Percentiles rank a stretch among this genome's conserved stretches.
These are phyloP conservation scores for Sepioteuthis lessoniana DNA, from an alignment of 2,888 invertebrate species.

Conservation along the genomic window DNA sequence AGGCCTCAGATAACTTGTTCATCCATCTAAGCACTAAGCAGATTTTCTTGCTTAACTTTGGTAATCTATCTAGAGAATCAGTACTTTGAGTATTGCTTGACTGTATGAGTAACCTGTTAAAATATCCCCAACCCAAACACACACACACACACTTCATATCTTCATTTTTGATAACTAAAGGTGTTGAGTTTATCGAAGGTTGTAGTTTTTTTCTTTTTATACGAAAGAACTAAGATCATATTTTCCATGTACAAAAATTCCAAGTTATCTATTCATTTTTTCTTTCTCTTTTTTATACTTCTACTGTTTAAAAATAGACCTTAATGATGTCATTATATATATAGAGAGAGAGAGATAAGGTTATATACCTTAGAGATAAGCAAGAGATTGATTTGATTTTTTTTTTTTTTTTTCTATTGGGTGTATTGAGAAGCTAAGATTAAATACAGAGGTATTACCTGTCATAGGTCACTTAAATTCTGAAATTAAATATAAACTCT, in stretches of 20 bases:
- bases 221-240: background rate
- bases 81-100: no score
- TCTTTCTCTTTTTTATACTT: background rate
- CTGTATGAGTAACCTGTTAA: no score
- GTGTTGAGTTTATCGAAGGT: no score
- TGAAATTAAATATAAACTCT: background rate
- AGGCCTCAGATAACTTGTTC: no score
- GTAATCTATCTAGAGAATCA: no score
- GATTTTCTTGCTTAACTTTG: no score
- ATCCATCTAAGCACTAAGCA: no score
- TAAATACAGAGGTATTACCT: background rate
- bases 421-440: rapidly evolving
- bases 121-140: no score
- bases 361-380: background rate
- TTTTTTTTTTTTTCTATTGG: background rate
- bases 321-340: background rate
- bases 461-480: background rate
- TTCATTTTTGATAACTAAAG: no score
- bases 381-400: background rate
- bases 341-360: no score
- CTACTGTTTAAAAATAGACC: background rate
- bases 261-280: background rate
- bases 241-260: background rate
- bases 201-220: background rate
- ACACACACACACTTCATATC: no score